A percentile compares a stretch with the other conserved stretches of the same genome.
Evolutionary conservation across 2,888 invertebrate genomes (phyloP).

Genomic region (Chrysina gloriosa): DNA sequence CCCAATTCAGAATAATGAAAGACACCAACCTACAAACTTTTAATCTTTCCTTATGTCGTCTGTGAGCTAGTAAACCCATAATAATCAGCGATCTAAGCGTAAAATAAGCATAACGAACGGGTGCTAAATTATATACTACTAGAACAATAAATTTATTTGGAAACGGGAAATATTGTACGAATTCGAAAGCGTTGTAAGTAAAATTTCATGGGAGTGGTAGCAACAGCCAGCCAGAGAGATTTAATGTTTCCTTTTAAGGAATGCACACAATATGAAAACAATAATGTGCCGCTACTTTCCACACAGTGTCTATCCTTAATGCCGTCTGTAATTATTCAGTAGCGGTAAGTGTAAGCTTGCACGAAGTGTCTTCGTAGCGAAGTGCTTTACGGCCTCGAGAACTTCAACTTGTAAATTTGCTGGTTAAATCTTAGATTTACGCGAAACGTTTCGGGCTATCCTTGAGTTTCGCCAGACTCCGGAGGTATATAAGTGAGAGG

Average conservation of each 20-base stretch:
- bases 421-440: slow-evolving; percentile 40
- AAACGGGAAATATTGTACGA: neutral
- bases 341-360: slow-evolving; percentile 18
- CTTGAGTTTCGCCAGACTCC: slow-evolving; percentile 21
- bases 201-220: neutral
- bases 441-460: slow-evolving; percentile 22
- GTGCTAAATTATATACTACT: neutral
- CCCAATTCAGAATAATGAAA: neutral
- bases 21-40: neutral
- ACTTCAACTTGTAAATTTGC: slow-evolving; percentile 39
- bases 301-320: neutral
- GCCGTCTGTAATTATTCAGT: slow-evolving; percentile 14
- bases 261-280: neutral
- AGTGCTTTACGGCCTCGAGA: slow-evolving; percentile 36
- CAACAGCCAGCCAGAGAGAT: neutral
- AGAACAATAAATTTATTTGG: slow-evolving; percentile 7
- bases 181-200: neutral
- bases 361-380: slow-evolving; percentile 26
- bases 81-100: neutral
- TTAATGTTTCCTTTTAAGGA: too few species aligned
- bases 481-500: slow-evolving; percentile 23
- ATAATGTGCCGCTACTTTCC: neutral
- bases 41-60: neutral
- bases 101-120: neutral
- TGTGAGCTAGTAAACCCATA: neutral